These are phyloP conservation scores for Drosophila limbata DNA, from an alignment of 2,888 invertebrate species.

Conservation along the genomic window DNA sequence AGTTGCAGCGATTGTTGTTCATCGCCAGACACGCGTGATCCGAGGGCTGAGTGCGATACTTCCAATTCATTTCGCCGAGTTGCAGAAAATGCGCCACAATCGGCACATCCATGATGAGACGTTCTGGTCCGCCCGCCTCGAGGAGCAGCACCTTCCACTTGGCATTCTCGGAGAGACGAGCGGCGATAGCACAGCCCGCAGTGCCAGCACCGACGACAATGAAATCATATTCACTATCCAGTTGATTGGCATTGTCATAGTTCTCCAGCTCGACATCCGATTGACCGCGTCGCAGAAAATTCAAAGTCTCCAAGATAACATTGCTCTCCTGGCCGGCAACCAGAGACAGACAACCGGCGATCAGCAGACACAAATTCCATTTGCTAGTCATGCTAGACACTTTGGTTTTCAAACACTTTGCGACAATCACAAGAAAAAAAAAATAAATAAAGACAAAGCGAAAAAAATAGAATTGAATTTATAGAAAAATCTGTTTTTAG, in stretches of 20 bases:
- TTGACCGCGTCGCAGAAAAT: slow-evolving; percentile 83
- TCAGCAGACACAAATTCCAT: slow-evolving; percentile 26
- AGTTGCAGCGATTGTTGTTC: slow-evolving; percentile 90
- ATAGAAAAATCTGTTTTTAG: neutral
- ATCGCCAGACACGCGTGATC: slow-evolving; percentile 90
- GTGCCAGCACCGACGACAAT: slow-evolving; percentile 93
- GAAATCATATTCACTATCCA: slow-evolving; percentile 89
- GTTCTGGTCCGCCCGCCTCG: slow-evolving; percentile 91
- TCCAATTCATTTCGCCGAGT: slow-evolving; percentile 91
- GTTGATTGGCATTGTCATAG: slow-evolving; percentile 74
- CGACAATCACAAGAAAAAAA: slow-evolving; percentile 10
- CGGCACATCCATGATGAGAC: slow-evolving; percentile 91
- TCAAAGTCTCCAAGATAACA: slow-evolving; percentile 78
- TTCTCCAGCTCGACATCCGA: slow-evolving; percentile 82
- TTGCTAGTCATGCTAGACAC: slow-evolving; percentile 33
- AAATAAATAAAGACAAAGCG: neutral
- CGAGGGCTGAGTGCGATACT: slow-evolving; percentile 92
- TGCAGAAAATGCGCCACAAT: slow-evolving; percentile 91
- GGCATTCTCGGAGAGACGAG: slow-evolving; percentile 89
- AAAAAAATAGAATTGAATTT: neutral
- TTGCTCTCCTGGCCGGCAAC: slow-evolving; percentile 61
- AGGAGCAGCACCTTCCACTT: slow-evolving; percentile 89
- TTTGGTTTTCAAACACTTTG: slow-evolving; percentile 17
- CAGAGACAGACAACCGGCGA: slow-evolving; percentile 14
- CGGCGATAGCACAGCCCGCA: slow-evolving; percentile 91